Conservation (phyloP, 2,797 vertebrate genomes). For the Loriculus beryllinus region DNA sequence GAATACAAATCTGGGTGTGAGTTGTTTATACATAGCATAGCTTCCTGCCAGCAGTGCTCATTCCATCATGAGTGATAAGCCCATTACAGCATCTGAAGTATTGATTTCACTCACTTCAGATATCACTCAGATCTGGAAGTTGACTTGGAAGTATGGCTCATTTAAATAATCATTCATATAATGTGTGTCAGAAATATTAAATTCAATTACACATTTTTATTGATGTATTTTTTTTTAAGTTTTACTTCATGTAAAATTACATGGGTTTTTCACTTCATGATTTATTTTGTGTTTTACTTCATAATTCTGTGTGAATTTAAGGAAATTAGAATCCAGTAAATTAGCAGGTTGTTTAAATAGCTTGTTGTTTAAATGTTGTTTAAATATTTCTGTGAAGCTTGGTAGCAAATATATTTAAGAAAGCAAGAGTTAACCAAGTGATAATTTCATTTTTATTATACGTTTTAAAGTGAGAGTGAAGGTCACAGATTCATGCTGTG, state of each 20-base stretch:
- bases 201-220: background rate
- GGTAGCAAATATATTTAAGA: background rate
- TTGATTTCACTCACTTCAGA: background rate
- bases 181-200: background rate
- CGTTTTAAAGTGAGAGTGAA: slow-evolving; percentile 9
- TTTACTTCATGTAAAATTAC: background rate
- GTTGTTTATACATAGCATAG: background rate
- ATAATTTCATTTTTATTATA: slow-evolving; percentile 18
- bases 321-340: slow-evolving; percentile 7
- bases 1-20: background rate
- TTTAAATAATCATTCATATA: background rate
- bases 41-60: background rate
- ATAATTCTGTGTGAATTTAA: background rate
- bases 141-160: background rate
- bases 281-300: background rate
- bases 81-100: background rate
- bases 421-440: slow-evolving; percentile 11
- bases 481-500: background rate
- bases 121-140: background rate
- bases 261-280: background rate
- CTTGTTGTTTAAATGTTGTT: background rate
- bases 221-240: background rate
- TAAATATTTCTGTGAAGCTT: background rate
- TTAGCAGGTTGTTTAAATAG: slow-evolving; percentile 11
- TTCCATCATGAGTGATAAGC: background rate